Evolutionary conservation across 2,888 invertebrate species (phyloP).

Genomic region (Lasius platythorax): DNA sequence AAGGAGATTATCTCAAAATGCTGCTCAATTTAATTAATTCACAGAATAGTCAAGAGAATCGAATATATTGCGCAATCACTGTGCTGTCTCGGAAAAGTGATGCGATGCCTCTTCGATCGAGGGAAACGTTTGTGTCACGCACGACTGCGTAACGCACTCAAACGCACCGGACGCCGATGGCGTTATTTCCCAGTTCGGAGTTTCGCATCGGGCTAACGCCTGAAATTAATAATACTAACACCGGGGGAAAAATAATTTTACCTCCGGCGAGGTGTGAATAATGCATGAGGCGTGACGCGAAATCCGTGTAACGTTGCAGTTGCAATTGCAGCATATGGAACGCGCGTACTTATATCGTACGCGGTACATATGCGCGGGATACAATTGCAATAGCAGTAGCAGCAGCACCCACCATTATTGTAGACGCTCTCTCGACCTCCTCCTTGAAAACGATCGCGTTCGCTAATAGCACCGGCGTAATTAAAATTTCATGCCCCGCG

Average conservation of each 20-base stretch:
- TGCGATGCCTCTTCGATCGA: not conserved
- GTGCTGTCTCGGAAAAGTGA: not conserved
- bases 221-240: slow-evolving; percentile 52
- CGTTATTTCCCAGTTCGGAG: slow-evolving; percentile 34
- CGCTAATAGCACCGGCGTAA: slow-evolving; percentile 74
- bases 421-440: slow-evolving; percentile 44
- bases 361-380: slow-evolving; percentile 23
- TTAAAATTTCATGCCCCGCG: slow-evolving; percentile 71
- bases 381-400: slow-evolving; percentile 16
- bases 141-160: slow-evolving; percentile 19
- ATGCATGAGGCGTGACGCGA: slow-evolving; percentile 68
- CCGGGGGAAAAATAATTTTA: slow-evolving; percentile 48
- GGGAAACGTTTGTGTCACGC: slow-evolving; percentile 28
- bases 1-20: not conserved
- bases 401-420: not conserved
- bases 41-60: not conserved
- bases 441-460: slow-evolving; percentile 55
- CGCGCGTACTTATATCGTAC: slow-evolving; percentile 37
- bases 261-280: slow-evolving; percentile 69
- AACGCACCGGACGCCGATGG: slow-evolving; percentile 7
- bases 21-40: not conserved
- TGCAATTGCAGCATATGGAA: slow-evolving; percentile 52
- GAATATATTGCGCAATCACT: not conserved
- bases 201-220: slow-evolving; percentile 30
- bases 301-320: slow-evolving; percentile 26